phyloP scores from a whole-genome alignment of 2,888 invertebrate species.

The Mythimna pallens region DNA sequence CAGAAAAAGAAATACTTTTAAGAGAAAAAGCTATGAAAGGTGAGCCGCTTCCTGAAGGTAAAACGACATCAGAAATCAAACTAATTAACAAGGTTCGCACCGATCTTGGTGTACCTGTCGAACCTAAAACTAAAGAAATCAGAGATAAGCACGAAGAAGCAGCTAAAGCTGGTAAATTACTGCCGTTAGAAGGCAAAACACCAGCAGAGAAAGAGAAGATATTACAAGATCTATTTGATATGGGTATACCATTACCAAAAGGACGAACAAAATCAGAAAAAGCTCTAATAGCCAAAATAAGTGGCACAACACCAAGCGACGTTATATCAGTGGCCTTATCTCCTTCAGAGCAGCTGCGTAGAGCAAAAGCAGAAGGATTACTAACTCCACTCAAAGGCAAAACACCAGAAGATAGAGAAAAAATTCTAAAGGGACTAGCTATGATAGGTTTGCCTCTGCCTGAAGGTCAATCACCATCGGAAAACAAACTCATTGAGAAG shows the following conservation, averaged over 20 bases:
- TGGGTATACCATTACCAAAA: constrained; percentile 47
- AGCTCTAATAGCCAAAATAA: constrained; percentile 59
- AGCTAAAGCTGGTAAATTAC: constrained; percentile 58
- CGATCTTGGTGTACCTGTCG: constrained; percentile 68
- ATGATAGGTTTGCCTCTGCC: constrained; percentile 65
- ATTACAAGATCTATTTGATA: constrained; percentile 56
- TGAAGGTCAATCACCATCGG: constrained; percentile 65
- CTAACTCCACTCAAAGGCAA: constrained; percentile 36
- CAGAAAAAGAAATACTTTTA: constrained; percentile 24
- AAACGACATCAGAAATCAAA: constrained; percentile 56
- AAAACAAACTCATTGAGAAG: constrained; percentile 63
- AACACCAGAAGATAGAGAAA: constrained; percentile 59
- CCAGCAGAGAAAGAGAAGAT: constrained; percentile 65
- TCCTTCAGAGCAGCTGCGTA: constrained; percentile 18
- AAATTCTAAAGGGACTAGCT: constrained; percentile 62
- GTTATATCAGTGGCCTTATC: not conserved
- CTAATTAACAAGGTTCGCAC: constrained; percentile 63
- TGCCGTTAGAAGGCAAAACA: constrained; percentile 51
- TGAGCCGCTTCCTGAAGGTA: constrained; percentile 47
- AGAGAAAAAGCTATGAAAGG: constrained; percentile 45
- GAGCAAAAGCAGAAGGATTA: constrained; percentile 25
- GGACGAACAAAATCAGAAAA: constrained; percentile 63
- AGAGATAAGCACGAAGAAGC: constrained; percentile 64
- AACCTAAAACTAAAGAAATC: constrained; percentile 60
- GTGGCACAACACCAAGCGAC: not conserved